phyloP scores from a whole-genome alignment of 1,140 invertebrate species.

The Papilio polytes region DNA sequence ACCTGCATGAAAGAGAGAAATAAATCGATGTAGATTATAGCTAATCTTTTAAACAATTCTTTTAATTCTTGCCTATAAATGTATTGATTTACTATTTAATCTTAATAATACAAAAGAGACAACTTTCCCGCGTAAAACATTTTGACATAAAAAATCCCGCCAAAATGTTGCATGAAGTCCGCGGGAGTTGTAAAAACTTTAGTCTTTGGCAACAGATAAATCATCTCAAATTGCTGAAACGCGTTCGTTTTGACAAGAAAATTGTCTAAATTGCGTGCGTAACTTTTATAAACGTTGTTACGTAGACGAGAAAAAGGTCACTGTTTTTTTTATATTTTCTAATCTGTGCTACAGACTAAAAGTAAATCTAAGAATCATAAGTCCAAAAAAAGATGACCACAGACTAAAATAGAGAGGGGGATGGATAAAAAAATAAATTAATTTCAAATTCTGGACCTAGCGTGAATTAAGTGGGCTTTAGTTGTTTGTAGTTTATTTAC shows the following conservation, averaged over 20 bases:
- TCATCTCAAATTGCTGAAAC: slow-evolving; percentile 37
- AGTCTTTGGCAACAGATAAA: slow-evolving; percentile 35
- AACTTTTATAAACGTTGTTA: neutral
- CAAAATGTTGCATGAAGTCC: neutral
- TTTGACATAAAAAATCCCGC: slow-evolving; percentile 27
- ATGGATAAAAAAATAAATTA: neutral
- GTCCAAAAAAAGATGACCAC: neutral
- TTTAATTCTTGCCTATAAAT: no score
- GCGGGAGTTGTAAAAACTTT: slow-evolving; percentile 5
- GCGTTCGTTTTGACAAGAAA: slow-evolving; percentile 45
- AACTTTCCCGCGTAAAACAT: neutral
- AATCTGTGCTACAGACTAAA: no score
- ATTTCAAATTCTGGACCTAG: neutral
- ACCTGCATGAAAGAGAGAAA: no score
- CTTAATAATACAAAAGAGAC: neutral
- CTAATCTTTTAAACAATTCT: no score
- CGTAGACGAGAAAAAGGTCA: slow-evolving; percentile 7
- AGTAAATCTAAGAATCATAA: neutral
- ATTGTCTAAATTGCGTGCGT: slow-evolving; percentile 42
- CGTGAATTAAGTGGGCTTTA: no score
- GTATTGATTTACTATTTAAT: no score
- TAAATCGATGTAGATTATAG: no score
- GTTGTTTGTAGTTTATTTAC: no score
- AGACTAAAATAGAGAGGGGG: neutral
- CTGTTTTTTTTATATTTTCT: neutral